These are phyloP conservation scores for Bradysia coprophila DNA, from an alignment of 1,140 invertebrate species.

Conservation along the genomic window DNA sequence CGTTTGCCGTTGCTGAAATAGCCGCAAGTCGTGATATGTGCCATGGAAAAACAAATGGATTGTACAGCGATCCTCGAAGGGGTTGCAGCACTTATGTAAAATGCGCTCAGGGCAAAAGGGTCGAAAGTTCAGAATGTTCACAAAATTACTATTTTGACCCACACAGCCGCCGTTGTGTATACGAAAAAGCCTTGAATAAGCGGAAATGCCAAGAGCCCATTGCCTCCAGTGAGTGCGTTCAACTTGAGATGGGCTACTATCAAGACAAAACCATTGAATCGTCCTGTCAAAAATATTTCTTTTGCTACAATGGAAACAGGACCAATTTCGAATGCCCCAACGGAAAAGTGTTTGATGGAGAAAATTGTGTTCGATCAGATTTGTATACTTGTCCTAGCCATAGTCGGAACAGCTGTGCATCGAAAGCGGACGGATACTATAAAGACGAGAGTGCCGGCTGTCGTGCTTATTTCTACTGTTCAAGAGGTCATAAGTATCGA, in stretches of 20 bases:
- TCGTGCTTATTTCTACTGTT: slow-evolving; percentile 34
- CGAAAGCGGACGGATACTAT: slow-evolving; percentile 32
- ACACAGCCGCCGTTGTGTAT: slow-evolving; percentile 1
- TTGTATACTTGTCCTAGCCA: slow-evolving; percentile 25
- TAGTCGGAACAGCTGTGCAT: slow-evolving; percentile 28
- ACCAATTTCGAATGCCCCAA: slow-evolving; percentile 24
- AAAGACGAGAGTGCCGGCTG: slow-evolving; percentile 31
- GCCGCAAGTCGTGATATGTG: slow-evolving; percentile 14
- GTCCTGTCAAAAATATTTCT: slow-evolving; percentile 29
- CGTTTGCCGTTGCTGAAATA: slow-evolving; percentile 13
- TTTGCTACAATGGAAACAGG: slow-evolving; percentile 24
- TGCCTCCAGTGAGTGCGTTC: slow-evolving; percentile 22
- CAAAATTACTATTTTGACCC: slow-evolving; percentile 6
- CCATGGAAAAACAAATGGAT: slow-evolving; percentile 6
- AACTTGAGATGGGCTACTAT: slow-evolving; percentile 26
- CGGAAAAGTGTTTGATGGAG: slow-evolving; percentile 29
- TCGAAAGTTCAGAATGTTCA: slow-evolving; percentile 4
- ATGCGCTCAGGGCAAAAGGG: slow-evolving; percentile 1
- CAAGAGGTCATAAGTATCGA: slow-evolving; percentile 28
- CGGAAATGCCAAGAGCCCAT: not conserved
- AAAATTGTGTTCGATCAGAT: slow-evolving; percentile 19
- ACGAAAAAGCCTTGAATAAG: slow-evolving; percentile 2
- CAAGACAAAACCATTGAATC: slow-evolving; percentile 23
- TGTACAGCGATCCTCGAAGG: slow-evolving; percentile 5
- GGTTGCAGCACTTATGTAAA: slow-evolving; percentile 4